Base-by-base conservation (phyloP, 1,140 invertebrate genomes). In the Rhynchophorus ferrugineus region DNA sequence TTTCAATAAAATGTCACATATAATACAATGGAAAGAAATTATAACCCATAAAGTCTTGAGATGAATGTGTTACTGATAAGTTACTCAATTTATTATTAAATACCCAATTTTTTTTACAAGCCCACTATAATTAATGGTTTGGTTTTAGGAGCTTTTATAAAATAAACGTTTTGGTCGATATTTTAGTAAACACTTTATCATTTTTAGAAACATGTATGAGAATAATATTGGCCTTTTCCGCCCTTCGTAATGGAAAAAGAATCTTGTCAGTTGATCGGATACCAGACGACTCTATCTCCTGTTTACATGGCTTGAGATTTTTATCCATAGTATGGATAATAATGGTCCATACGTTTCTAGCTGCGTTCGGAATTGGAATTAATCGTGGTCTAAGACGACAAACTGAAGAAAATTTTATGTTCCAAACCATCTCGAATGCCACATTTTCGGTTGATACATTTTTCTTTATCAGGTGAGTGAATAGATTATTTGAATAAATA, bases 371-470 rank as follows among this genome's bases (percentile, higher is more conserved):
- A 43, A 82, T 89, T 17, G 79, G 83, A 14, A 84, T 85, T 72
- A 83, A 84, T 69, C 83, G 89, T 75, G 82, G 78, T n/a, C 71
- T 85, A 61, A 75, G 86, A 47, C 79, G 78, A 1, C 75, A 89
- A 55, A 84, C 84, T 2, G 87, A 91, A 65, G 75, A 84, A 45
- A 84, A 83, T 58, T 83, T 89, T 61, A 77, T 85, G 71, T 90
- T 87, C 65, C 87, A 89, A 68, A 86, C 87, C 5, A 82, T 91
- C 49, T 85, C 86, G 44, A 93, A 93, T 68, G 91, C 89, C 3
- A 88, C 87, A 2, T 90, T 91, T 66, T 90, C 90, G 33, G 91
- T 94, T 13, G 90, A 93, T 68, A 88, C 89, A 3, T 95, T 94
- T 73, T 94, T 95, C 72, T 88, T 91, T 65, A 90, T 91, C 57